These are phyloP conservation scores for Venustaconcha ellipsiformis DNA, from an alignment of 1,140 invertebrate species.

Conservation along the genomic window DNA sequence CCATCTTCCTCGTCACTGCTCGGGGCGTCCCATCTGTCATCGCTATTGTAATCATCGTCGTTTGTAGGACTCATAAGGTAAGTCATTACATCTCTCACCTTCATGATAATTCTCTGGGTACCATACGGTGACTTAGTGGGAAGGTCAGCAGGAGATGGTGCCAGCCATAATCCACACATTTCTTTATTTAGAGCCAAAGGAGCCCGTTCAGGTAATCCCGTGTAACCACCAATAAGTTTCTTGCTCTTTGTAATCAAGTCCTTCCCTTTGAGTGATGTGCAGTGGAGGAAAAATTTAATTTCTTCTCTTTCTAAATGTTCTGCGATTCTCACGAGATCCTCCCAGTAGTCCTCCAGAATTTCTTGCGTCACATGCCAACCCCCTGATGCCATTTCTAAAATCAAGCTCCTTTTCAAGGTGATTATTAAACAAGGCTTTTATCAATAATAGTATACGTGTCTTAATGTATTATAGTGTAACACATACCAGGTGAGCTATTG, in stretches of 20 bases:
- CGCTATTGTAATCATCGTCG: background rate
- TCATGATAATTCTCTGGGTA: constrained; percentile 18
- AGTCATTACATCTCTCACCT: constrained; percentile 11
- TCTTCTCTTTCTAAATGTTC: constrained; percentile 22
- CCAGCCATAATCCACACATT: constrained; percentile 16
- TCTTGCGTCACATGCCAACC: background rate
- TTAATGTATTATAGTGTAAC: too few relatives aligned
- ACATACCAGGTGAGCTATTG: too few relatives aligned
- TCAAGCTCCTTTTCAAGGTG: too few relatives aligned
- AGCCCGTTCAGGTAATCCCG: constrained; percentile 9
- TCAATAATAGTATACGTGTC: too few relatives aligned
- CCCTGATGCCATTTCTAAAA: too few relatives aligned
- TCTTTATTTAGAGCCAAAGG: constrained; percentile 13
- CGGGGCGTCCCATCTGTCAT: constrained; percentile 1
- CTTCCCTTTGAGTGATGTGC: constrained; percentile 17
- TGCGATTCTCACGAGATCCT: constrained; percentile 12
- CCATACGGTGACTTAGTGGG: constrained; percentile 20
- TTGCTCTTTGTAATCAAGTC: constrained; percentile 11
- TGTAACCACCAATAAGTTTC: constrained; percentile 13
- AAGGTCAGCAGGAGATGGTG: constrained; percentile 8
- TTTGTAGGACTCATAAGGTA: constrained; percentile 10
- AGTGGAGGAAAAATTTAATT: constrained; percentile 23
- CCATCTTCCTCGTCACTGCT: constrained; percentile 11
- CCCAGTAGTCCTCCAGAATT: constrained; percentile 22
- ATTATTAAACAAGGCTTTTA: too few relatives aligned